Base-by-base conservation (phyloP, 1,140 invertebrate species). In the Aphidius gifuensis region DNA sequence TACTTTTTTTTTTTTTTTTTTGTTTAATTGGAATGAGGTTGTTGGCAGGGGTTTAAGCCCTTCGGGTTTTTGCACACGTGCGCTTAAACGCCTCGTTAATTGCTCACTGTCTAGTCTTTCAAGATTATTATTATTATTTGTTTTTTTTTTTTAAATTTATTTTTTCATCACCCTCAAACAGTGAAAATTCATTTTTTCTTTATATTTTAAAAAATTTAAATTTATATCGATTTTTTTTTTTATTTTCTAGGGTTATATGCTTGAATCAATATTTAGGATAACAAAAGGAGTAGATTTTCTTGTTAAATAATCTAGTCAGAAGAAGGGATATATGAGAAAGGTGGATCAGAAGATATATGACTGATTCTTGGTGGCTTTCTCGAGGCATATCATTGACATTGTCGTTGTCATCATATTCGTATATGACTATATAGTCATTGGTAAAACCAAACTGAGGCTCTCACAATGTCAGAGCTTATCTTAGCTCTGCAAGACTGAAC, bases 401-500 rank as follows among this genome's bases (percentile, higher is more conserved):
- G 23, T 32, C 23, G 16, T 7, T 39, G 38, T 6, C 50, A 6
- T 49, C 11, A 21, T 49, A 9, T 49, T 49, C 11, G 50, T 32
- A 32, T 16, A n/a, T n/a, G n/a, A n/a, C n/a, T n/a, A n/a, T n/a
- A 16, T 39, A 59, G 47, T 40, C 45, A 59, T 48, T 45, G 57
- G 32, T 8, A 44, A 58, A 71, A 65, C 68, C 69, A 32, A 32
- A 32, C 71, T 75, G 70, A 58, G 72, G 67, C 69, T 69, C 70
- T 72, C 69, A 69, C 71, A 69, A 67, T 65, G 68, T 60, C 48
- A 65, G 68, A 68, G 63, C 79, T 80, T 81, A 81, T 81, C 79
- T 78, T 67, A 59, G 74, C 67, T 81, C 73, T 79, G 78, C 79
- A 80, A 81, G 77, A 80, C 75, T 81, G 78, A 71, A 72, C 80